These are phyloP conservation scores for Cephalopachus bancanus DNA, from an alignment of 2,797 vertebrate genomes.

Conservation along the genomic window DNA sequence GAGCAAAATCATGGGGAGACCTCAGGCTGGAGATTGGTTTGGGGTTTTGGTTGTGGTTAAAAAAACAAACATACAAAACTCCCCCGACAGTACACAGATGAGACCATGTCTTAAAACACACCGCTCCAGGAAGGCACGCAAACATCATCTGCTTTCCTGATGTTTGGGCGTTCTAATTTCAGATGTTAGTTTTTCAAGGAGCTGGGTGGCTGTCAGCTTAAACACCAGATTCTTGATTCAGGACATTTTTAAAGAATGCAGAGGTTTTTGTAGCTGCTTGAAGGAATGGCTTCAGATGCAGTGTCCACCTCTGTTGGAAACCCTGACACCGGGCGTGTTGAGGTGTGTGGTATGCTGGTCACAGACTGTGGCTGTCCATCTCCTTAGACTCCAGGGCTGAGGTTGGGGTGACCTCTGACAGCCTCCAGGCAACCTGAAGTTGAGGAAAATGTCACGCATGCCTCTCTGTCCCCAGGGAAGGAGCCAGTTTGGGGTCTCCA, in stretches of 20 bases:
- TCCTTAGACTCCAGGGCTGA: neutral
- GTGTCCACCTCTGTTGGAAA: neutral
- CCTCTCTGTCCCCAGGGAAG: neutral
- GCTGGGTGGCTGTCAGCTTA: neutral
- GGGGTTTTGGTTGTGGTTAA: constrained; percentile 79
- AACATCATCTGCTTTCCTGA: constrained; percentile 72
- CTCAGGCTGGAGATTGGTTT: constrained; percentile 84
- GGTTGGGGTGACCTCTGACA: neutral
- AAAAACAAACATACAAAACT: constrained; percentile 61
- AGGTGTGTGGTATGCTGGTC: too few species aligned
- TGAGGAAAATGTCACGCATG: neutral
- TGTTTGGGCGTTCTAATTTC: constrained; percentile 74
- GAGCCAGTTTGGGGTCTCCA: neutral
- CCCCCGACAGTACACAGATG: neutral
- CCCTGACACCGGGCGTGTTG: neutral
- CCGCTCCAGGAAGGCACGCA: neutral
- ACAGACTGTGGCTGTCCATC: neutral
- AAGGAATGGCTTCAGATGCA: neutral
- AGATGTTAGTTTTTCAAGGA: constrained; percentile 49
- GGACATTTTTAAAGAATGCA: neutral
- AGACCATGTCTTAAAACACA: constrained; percentile 64
- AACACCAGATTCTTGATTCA: constrained; percentile 41
- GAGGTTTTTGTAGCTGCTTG: neutral
- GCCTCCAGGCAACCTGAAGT: neutral
- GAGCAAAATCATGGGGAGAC: constrained; percentile 81